These are phyloP conservation scores for Catharus minimus DNA, from an alignment of 2,113 vertebrate genomes.

Conservation along the genomic window DNA sequence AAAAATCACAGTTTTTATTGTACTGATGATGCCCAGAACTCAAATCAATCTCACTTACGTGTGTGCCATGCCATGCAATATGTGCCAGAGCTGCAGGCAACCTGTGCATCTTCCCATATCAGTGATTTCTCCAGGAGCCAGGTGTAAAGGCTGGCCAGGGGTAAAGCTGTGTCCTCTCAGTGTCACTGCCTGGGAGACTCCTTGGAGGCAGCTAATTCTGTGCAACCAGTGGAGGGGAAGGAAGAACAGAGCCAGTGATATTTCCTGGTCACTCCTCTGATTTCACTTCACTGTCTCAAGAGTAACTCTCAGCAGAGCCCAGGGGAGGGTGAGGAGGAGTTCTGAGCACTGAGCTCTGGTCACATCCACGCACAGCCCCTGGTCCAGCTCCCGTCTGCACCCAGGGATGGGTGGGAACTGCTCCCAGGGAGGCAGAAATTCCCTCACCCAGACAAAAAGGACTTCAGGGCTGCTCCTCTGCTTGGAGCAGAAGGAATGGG, in stretches of 20 bases:
- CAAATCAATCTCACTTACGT: conserved; percentile 49
- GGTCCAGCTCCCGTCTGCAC: fast-evolving
- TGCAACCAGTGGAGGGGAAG: background rate
- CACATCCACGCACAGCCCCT: background rate
- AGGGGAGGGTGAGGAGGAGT: background rate
- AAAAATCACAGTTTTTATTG: conserved; percentile 57
- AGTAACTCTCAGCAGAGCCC: background rate
- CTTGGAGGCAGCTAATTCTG: background rate
- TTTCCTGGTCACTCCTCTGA: background rate
- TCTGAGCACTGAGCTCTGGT: background rate
- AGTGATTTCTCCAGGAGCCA: background rate
- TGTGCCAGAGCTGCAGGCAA: background rate
- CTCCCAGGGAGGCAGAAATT: background rate
- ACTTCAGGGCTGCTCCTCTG: background rate
- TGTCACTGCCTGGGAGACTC: background rate
- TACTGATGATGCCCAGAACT: conserved; percentile 61
- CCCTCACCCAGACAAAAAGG: background rate
- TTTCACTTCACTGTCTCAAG: background rate
- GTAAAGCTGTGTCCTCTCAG: background rate
- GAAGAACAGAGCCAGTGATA: background rate
- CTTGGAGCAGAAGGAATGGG: background rate
- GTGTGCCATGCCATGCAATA: conserved; percentile 23
- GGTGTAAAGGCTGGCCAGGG: background rate
- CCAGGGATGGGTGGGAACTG: fast-evolving
- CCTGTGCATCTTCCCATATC: background rate